phyloP scores from a whole-genome alignment of 2,888 invertebrate species.

The Byasa hedistus region DNA sequence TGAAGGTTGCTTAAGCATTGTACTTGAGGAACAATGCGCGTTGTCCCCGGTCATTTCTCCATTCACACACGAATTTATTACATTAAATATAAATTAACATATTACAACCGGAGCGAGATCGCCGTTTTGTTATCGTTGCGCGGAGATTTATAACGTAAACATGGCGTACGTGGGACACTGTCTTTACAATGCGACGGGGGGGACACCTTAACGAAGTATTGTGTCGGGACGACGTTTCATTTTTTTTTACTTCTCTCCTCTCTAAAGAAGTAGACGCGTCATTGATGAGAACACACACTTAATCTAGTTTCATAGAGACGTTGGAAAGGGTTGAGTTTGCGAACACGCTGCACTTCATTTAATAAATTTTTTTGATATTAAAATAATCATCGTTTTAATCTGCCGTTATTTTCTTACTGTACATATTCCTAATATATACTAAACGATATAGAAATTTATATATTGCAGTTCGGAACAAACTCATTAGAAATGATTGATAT shows the following conservation, averaged over 20 bases:
- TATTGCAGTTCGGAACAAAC: too few relatives aligned
- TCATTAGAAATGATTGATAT: too few relatives aligned
- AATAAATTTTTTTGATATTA: not conserved
- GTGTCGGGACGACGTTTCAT: conserved; percentile 54
- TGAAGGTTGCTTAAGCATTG: conserved; percentile 54
- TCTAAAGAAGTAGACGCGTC: conserved; percentile 46
- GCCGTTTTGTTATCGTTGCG: conserved; percentile 59
- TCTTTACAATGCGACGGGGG: conserved; percentile 38
- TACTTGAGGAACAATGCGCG: conserved; percentile 42
- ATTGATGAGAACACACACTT: conserved; percentile 47
- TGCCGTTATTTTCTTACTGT: too few relatives aligned
- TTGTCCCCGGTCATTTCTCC: conserved; percentile 53
- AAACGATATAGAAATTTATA: too few relatives aligned
- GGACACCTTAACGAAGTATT: conserved; percentile 71
- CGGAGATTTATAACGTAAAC: conserved; percentile 74
- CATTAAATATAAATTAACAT: conserved; percentile 78
- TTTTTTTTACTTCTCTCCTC: conserved; percentile 33
- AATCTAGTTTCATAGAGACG: conserved; percentile 17
- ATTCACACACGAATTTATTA: conserved; percentile 65
- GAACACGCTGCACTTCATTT: not conserved
- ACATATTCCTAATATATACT: too few relatives aligned
- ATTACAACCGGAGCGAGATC: conserved; percentile 64
- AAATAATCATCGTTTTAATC: too few relatives aligned
- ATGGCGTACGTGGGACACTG: conserved; percentile 57
- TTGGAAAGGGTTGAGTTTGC: not conserved